A percentile compares a stretch with the other conserved stretches of the same genome.
Evolutionary conservation across 2,888 invertebrate species (phyloP).

Genomic region (Cosmia pyralina): DNA sequence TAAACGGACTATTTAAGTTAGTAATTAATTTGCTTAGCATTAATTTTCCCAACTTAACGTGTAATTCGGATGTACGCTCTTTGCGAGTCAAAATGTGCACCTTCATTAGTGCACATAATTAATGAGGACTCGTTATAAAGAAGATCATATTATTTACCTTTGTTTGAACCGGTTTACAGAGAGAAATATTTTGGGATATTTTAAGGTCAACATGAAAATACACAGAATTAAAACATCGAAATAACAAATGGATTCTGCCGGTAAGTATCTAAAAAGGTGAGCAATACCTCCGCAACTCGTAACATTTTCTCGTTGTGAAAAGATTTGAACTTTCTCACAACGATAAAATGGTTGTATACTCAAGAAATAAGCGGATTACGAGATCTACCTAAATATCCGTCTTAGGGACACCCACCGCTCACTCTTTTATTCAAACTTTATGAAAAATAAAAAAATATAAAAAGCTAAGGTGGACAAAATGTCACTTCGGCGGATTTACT

Average conservation of each 20-base stretch:
- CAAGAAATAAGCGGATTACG: constrained; percentile 30
- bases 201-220: background rate
- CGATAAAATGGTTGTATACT: constrained; percentile 1
- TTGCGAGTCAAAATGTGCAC: background rate
- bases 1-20: background rate
- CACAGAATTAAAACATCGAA: background rate
- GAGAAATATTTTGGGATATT: background rate
- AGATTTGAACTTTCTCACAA: background rate
- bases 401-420: background rate
- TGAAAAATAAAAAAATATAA: constrained; percentile 30
- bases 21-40: background rate
- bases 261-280: background rate
- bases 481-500: constrained; percentile 4
- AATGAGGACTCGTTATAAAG: background rate
- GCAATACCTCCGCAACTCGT: background rate
- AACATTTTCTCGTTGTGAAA: no score
- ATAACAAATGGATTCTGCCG: background rate
- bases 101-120: constrained; percentile 12
- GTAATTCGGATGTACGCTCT: background rate
- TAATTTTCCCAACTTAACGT: background rate
- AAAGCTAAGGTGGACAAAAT: background rate
- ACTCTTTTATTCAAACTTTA: constrained; percentile 1
- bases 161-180: background rate
- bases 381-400: background rate
- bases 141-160: constrained; percentile 14